These are phyloP conservation scores for Silurus meridionalis DNA, from an alignment of 2,113 vertebrate species.

Conservation along the genomic window DNA sequence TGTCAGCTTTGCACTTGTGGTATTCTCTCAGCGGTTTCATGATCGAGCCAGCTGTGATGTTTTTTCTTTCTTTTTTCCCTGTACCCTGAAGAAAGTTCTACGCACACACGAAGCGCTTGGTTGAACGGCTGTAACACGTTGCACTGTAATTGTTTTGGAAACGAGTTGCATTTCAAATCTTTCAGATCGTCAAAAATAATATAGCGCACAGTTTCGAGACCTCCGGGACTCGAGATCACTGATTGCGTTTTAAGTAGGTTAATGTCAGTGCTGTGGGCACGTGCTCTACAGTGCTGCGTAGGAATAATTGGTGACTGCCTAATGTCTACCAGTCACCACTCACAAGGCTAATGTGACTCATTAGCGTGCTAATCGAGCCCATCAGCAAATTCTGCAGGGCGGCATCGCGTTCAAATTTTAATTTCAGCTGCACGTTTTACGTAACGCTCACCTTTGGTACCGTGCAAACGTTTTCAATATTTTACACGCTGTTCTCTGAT, in stretches of 20 bases:
- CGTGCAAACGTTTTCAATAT: conserved; percentile 15
- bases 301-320: neutral
- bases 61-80: neutral
- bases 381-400: neutral
- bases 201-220: neutral
- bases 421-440: neutral
- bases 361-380: neutral
- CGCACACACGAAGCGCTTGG: neutral
- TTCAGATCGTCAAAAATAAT: neutral
- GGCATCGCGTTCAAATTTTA: neutral
- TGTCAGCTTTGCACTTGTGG: neutral
- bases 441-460: neutral
- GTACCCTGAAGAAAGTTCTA: neutral
- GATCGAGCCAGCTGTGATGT: neutral
- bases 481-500: neutral
- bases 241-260: conserved; percentile 4
- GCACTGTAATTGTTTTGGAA: neutral
- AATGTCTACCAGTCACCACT: neutral
- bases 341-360: neutral
- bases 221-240: neutral
- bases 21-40: neutral
- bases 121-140: neutral
- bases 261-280: neutral
- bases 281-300: neutral
- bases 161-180: neutral